A percentile compares a stretch with the other conserved stretches of the same genome.
These are phyloP conservation scores for Boloria selene DNA, from an alignment of 2,888 invertebrate genomes.

Conservation along the genomic window DNA sequence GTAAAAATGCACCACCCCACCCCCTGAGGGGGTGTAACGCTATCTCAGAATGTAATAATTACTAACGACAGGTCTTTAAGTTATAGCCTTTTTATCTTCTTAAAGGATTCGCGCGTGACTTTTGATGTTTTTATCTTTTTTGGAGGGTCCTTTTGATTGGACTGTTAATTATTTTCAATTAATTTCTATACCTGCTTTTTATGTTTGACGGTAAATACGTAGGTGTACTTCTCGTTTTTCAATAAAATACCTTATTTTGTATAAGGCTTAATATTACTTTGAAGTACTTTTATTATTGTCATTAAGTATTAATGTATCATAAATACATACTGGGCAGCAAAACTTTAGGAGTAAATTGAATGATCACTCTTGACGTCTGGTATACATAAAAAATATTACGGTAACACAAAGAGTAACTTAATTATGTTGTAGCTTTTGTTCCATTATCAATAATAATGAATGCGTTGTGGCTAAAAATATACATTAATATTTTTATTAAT, in stretches of 20 bases:
- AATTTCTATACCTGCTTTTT: conserved; percentile 13
- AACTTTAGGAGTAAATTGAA: no score
- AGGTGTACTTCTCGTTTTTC: neutral
- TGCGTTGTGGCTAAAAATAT: no score
- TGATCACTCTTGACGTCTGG: no score
- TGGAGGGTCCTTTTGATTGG: conserved; percentile 23
- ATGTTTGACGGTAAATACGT: neutral
- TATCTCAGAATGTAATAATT: conserved; percentile 70
- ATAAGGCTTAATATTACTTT: no score
- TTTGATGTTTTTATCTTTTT: conserved; percentile 30
- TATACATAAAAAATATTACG: no score
- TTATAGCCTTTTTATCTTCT: conserved; percentile 30
- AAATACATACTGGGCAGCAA: no score
- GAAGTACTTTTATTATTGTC: no score
- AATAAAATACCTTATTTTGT: neutral
- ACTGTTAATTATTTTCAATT: conserved; percentile 24
- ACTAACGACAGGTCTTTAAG: conserved; percentile 57
- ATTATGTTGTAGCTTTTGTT: no score
- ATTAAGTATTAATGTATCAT: no score
- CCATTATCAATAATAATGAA: no score
- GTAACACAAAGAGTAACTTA: no score
- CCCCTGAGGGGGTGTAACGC: conserved; percentile 48
- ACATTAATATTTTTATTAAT: no score
- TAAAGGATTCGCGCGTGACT: conserved; percentile 34
- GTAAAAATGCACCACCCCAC: conserved; percentile 73